Percentiles rank a stretch among this genome's conserved stretches.
Conservation (phyloP, 1,140 invertebrate species). For the Aphelenchoides avenae region DNA sequence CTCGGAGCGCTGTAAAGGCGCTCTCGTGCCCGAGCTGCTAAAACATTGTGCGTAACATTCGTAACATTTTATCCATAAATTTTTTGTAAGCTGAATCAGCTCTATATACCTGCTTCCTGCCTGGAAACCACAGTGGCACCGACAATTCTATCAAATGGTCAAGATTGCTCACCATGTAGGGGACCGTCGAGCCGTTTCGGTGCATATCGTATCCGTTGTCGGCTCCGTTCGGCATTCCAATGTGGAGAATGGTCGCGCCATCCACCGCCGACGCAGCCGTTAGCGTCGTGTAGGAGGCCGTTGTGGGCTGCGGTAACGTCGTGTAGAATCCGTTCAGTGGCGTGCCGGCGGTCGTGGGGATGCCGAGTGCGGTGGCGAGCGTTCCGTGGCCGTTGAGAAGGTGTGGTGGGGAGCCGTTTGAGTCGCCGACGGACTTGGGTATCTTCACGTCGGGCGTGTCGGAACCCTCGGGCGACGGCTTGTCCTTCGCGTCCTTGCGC, state of each 20-base stretch:
- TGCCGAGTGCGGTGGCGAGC: too few relatives aligned
- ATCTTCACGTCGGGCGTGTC: constrained; percentile 31
- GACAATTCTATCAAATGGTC: constrained; percentile 27
- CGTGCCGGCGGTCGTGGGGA: too few relatives aligned
- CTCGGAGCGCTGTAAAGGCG: constrained; percentile 15
- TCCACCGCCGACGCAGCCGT: too few relatives aligned
- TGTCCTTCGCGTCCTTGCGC: constrained; percentile 29
- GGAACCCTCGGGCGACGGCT: constrained; percentile 20
- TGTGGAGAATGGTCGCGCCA: constrained; percentile 34
- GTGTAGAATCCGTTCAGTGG: too few relatives aligned
- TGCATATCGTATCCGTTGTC: constrained; percentile 13
- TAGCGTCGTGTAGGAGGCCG: too few relatives aligned
- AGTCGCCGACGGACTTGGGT: background rate
- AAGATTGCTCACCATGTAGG: constrained; percentile 41
- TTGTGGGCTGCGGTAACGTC: constrained; percentile 15
- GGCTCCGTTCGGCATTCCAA: constrained; percentile 36
- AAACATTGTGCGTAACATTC: too few relatives aligned
- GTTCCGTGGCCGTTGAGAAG: too few relatives aligned
- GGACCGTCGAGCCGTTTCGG: constrained; percentile 1
- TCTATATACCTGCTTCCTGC: background rate
- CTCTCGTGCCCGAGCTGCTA: background rate
- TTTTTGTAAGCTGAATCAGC: background rate
- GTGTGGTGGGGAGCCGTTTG: too few relatives aligned
- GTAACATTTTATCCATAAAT: constrained; percentile 7
- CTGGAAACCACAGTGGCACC: background rate